phyloP scores from a whole-genome alignment of 1,140 invertebrate species.

The Scaptomyza montana region DNA sequence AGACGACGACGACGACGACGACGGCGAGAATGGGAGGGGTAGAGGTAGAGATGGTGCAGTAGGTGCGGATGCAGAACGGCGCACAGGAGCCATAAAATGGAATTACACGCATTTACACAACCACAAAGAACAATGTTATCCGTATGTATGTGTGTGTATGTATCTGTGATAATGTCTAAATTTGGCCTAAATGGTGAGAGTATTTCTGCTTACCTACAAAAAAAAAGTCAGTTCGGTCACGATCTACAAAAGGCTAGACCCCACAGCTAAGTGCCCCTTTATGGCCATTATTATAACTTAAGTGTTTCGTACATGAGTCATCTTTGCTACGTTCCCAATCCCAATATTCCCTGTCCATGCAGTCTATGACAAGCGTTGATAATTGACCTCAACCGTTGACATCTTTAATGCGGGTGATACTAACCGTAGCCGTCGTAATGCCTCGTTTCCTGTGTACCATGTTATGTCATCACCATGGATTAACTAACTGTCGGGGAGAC shows the following conservation, averaged over 20 bases:
- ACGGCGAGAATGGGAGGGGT: not conserved
- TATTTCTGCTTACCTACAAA: slow-evolving; percentile 35
- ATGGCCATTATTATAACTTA: slow-evolving; percentile 72
- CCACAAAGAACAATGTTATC: slow-evolving; percentile 57
- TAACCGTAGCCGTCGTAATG: slow-evolving; percentile 42
- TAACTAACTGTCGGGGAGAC: slow-evolving; percentile 15
- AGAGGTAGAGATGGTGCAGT: slow-evolving; percentile 21
- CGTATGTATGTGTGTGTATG: slow-evolving; percentile 14
- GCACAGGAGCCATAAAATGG: slow-evolving; percentile 78
- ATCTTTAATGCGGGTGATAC: slow-evolving; percentile 61
- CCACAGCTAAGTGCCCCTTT: slow-evolving; percentile 61
- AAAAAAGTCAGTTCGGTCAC: slow-evolving; percentile 46
- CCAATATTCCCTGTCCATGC: not conserved
- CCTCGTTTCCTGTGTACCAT: slow-evolving; percentile 46
- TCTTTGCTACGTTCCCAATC: slow-evolving; percentile 6
- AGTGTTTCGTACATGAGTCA: slow-evolving; percentile 73
- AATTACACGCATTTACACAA: slow-evolving; percentile 78
- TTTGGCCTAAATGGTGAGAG: slow-evolving; percentile 60
- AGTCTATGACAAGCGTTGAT: slow-evolving; percentile 45
- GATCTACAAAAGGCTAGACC: slow-evolving; percentile 40
- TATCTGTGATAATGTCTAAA: slow-evolving; percentile 71
- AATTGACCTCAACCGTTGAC: slow-evolving; percentile 52
- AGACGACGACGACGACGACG: not conserved
- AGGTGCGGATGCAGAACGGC: slow-evolving; percentile 30
- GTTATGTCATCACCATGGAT: slow-evolving; percentile 39